phyloP scores from a whole-genome alignment of 2,113 vertebrate species.

The Proterorhinus semilunaris region DNA sequence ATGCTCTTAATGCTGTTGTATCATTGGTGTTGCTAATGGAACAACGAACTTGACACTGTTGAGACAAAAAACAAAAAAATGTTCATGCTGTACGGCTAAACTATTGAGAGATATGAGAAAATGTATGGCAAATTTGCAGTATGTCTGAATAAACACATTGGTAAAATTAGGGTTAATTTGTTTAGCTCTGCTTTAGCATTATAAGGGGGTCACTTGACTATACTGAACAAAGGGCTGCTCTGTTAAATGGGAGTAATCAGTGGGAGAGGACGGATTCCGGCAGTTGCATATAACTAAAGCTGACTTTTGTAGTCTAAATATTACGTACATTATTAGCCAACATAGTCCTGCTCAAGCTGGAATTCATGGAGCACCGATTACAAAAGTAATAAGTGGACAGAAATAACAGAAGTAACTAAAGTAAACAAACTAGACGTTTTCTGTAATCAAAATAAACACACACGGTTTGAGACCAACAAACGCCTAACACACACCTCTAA shows the following conservation, averaged over 20 bases:
- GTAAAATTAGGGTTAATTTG: conserved; percentile 17
- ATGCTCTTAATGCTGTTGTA: conserved; percentile 79
- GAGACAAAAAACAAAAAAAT: conserved; percentile 48
- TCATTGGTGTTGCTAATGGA: conserved; percentile 84
- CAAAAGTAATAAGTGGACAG: too few species aligned
- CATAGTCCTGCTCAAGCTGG: too few species aligned
- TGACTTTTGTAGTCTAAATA: neutral
- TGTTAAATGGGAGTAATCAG: conserved; percentile 15
- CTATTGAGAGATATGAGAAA: neutral
- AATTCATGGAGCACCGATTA: too few species aligned
- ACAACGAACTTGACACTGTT: conserved; percentile 76
- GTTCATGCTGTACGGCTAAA: too few species aligned
- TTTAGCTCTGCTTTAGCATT: conserved; percentile 11
- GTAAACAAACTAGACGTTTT: neutral
- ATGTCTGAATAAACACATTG: neutral
- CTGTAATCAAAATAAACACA: neutral
- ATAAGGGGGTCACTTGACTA: conserved; percentile 3
- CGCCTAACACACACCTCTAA: conserved; percentile 55
- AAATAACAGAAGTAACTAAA: neutral
- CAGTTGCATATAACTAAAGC: neutral
- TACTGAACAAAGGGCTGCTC: conserved; percentile 38
- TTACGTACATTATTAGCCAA: too few species aligned
- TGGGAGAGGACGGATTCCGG: conserved; percentile 13
- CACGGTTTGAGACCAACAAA: neutral
- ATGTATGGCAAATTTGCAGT: neutral